Evolutionary conservation across 1,140 invertebrate species (phyloP).

Genomic region (Heliconius eleuchia): DNA sequence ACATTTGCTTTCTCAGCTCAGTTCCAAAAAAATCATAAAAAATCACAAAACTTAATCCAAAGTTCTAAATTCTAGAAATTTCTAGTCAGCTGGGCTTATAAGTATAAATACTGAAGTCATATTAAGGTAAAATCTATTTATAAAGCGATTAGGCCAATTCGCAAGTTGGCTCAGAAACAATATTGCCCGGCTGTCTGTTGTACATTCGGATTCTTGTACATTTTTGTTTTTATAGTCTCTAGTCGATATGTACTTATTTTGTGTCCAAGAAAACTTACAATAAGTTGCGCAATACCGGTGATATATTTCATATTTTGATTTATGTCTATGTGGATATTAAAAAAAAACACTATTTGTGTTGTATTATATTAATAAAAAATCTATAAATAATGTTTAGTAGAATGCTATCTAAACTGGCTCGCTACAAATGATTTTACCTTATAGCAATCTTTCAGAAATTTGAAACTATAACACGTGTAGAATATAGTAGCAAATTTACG

Average conservation of each 20-base stretch:
- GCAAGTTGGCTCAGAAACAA: conserved; percentile 46
- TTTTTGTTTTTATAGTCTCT: conserved; percentile 21
- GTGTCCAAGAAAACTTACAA: conserved; percentile 30
- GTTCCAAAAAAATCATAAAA: too few species aligned
- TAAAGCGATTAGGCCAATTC: conserved; percentile 33
- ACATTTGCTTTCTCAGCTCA: too few species aligned
- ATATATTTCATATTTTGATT: conserved; percentile 7
- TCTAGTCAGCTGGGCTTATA: background rate
- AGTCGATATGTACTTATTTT: conserved; percentile 30
- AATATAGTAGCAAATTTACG: too few species aligned
- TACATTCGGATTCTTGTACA: conserved; percentile 13
- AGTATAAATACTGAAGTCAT: conserved; percentile 31
- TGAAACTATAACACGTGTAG: too few species aligned
- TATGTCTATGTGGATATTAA: too few species aligned
- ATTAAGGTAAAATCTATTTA: conserved; percentile 42
- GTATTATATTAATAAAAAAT: too few species aligned
- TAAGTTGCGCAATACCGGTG: conserved; percentile 19
- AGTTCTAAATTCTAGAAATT: background rate
- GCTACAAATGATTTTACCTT: too few species aligned
- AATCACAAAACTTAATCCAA: background rate
- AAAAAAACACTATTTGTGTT: too few species aligned
- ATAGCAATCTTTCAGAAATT: too few species aligned
- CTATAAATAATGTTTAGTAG: too few species aligned
- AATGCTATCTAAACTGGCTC: too few species aligned
- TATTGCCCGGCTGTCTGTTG: conserved; percentile 31